Base-by-base conservation (phyloP, 2,888 invertebrate genomes). In the Crocallis elinguaria region DNA sequence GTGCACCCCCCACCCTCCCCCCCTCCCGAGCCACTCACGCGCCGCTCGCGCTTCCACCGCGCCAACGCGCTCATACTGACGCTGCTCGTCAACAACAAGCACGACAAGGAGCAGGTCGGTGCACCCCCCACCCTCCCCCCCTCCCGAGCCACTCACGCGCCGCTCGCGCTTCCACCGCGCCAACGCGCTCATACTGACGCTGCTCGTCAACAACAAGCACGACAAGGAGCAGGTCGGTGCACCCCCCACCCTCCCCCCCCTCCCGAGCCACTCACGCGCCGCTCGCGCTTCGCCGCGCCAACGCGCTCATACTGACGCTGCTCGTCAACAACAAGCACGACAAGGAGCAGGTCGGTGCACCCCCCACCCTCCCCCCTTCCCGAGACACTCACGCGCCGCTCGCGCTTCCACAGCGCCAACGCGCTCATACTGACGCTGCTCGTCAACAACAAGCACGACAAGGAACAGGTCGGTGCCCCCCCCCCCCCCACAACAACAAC, bases 371-470 rank as follows among this genome's bases (percentile, higher is more conserved):
- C 3, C 19, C 3, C 19, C 19, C 19, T 6, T 19, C n/a, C 19
- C 19, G 19, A 19, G 19, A 3, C 19, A 6, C 19, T 19, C 3
- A 4, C 19, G 19, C 19, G 19, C 19, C 19, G 19, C 19, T 19
- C 19, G 3, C 3, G 19, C 19, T 19, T 4, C 19, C 19, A 19
- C 19, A 3, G 19, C 19, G 19, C 19, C 19, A 95, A 94, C 14
- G 97, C 98, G 0, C 92, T 98, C 46, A 97, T 99, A 52, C 88
- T 99, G 58, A 98, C 98, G 0, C 94, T 98, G 73, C 90, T 98
- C 14, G 96, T 99, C 29, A 96, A 97, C 82, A 99, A 99, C 83
- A 93, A 96, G 73, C 94, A 96, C 70, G 95, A 98, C 67, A 95
- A 95, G 77, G 92, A 93, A 0, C 92, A 44, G 43, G 43, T 43